A percentile compares a stretch with the other conserved stretches of the same genome.
phyloP scores from a whole-genome alignment of 2,113 vertebrate species.

The Gadus chalcogrammus region DNA sequence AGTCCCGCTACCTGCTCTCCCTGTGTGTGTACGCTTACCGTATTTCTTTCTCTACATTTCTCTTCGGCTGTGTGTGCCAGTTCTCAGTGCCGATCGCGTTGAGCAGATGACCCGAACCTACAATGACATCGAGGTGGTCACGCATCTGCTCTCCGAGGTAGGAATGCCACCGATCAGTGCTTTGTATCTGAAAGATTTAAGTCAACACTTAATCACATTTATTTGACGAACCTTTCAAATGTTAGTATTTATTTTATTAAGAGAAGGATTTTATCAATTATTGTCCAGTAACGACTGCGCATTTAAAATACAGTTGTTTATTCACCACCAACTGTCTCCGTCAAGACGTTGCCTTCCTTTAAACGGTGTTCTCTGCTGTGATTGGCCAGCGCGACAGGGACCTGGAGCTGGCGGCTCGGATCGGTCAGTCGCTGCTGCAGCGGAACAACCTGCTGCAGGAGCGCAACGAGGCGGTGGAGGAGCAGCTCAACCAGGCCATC shows the following conservation, averaged over 20 bases:
- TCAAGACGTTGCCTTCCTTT: background rate
- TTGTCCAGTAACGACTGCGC: too few species aligned
- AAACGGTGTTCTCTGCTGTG: background rate
- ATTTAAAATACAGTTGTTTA: background rate
- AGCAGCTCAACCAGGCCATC: conserved; percentile 86
- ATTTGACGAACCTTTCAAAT: background rate
- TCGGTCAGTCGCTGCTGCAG: conserved; percentile 94
- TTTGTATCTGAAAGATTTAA: too few species aligned
- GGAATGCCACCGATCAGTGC: background rate
- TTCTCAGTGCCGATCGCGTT: conserved; percentile 81
- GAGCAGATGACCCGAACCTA: conserved; percentile 88
- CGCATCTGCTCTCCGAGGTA: conserved; percentile 91
- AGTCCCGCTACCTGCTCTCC: background rate
- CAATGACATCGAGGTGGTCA: conserved; percentile 90
- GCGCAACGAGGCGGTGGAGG: conserved; percentile 89
- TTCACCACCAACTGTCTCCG: background rate
- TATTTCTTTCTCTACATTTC: background rate
- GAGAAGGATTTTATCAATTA: too few species aligned
- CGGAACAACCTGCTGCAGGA: conserved; percentile 88
- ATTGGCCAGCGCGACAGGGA: conserved; percentile 86
- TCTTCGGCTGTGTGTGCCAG: conserved; percentile 60
- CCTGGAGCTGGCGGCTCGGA: conserved; percentile 92
- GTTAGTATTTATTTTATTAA: too few species aligned
- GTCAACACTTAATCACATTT: background rate
- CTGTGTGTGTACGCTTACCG: conserved; percentile 5